phyloP scores from a whole-genome alignment of 2,888 invertebrate genomes.

The Agonopterix alstromeriana region DNA sequence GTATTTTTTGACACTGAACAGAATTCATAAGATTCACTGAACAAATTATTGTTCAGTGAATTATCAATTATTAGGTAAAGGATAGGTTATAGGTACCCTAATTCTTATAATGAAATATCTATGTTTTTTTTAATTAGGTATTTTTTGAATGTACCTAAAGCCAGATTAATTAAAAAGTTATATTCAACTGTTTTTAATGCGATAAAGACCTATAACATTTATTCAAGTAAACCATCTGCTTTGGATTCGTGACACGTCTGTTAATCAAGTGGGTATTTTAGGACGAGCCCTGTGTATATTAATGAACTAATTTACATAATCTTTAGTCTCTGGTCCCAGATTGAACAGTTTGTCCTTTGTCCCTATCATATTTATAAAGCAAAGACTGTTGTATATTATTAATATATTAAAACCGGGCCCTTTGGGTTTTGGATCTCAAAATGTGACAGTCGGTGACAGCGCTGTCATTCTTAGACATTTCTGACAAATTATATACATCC shows the following conservation, averaged over 20 bases:
- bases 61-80: too few relatives aligned
- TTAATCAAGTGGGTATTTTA: conserved; percentile 34
- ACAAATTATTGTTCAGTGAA: too few relatives aligned
- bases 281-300: conserved; percentile 21
- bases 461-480: neutral
- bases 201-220: neutral
- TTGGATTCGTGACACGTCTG: conserved; percentile 22
- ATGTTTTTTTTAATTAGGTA: too few relatives aligned
- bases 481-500: too few relatives aligned
- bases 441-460: neutral
- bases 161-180: too few relatives aligned
- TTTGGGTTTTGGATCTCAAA: neutral
- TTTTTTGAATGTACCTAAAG: too few relatives aligned
- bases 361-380: conserved; percentile 15
- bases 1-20: too few relatives aligned
- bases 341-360: conserved; percentile 13
- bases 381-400: conserved; percentile 3
- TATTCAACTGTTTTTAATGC: too few relatives aligned
- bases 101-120: too few relatives aligned
- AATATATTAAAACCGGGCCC: too few relatives aligned
- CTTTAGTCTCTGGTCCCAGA: conserved; percentile 23
- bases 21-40: too few relatives aligned
- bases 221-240: conserved; percentile 2
- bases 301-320: conserved; percentile 34
- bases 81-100: too few relatives aligned